A percentile compares a stretch with the other conserved stretches of the same genome.
These are phyloP conservation scores for Amphiprion percula DNA, from an alignment of 2,113 vertebrate genomes.

Conservation along the genomic window DNA sequence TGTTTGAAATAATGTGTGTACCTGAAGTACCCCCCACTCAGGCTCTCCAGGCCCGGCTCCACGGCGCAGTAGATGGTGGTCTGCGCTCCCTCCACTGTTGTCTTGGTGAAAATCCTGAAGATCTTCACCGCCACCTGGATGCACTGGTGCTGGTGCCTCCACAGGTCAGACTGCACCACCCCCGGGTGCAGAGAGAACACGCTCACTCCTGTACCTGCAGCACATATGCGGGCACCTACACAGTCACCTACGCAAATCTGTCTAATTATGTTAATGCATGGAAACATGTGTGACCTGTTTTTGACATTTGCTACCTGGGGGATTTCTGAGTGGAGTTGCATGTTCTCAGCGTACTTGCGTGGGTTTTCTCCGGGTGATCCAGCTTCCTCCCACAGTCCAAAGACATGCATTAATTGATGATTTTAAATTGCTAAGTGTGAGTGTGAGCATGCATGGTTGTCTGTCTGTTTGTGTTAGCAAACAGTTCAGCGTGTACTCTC, in stretches of 20 bases:
- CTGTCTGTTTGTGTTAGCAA: too few relatives aligned
- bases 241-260: not conserved
- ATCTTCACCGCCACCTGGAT: slow-evolving; percentile 80
- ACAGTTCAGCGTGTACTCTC: too few relatives aligned
- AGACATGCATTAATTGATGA: too few relatives aligned
- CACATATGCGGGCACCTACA: not conserved
- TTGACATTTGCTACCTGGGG: not conserved
- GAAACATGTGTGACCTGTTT: not conserved
- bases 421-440: too few relatives aligned
- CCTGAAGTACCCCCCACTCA: slow-evolving; percentile 84
- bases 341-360: too few relatives aligned
- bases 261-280: not conserved
- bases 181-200: slow-evolving; percentile 85
- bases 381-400: too few relatives aligned
- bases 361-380: too few relatives aligned
- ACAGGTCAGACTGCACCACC: slow-evolving; percentile 84
- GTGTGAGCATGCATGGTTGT: too few relatives aligned
- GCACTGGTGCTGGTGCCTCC: slow-evolving; percentile 81
- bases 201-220: slow-evolving; percentile 81
- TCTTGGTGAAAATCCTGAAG: slow-evolving; percentile 81
- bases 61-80: slow-evolving; percentile 86
- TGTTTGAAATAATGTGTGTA: slow-evolving; percentile 45
- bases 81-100: slow-evolving; percentile 83
- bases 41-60: slow-evolving; percentile 79
- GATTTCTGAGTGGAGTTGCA: too few relatives aligned